phyloP scores from a whole-genome alignment of 30 jellyfish, hydroid and myxozoan genomes.

The Calvadosia cruxmelitensis region DNA sequence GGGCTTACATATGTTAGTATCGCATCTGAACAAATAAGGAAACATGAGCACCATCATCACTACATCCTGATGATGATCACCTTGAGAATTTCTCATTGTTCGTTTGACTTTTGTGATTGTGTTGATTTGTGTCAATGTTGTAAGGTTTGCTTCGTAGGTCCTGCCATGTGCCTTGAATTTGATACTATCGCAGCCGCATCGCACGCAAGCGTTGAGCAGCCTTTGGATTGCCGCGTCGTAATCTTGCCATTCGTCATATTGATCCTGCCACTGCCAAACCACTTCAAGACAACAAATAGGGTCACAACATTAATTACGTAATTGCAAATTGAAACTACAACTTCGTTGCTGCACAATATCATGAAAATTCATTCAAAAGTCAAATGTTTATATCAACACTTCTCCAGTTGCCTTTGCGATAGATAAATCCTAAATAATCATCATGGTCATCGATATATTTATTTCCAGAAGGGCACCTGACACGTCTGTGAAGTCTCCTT shows the following conservation, averaged over 20 bases:
- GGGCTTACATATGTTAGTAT: no score
- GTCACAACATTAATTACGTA: background rate
- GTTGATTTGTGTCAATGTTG: conserved; percentile 40
- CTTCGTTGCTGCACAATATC: background rate
- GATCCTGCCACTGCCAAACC: conserved; percentile 51
- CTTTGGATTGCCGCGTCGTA: conserved; percentile 31
- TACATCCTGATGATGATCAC: no score
- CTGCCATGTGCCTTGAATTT: conserved; percentile 18
- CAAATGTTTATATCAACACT: no score
- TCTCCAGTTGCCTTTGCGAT: no score
- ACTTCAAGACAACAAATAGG: conserved; percentile 7
- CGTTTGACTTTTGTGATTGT: conserved; percentile 19
- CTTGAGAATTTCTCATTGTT: background rate
- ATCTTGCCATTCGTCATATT: conserved; percentile 33
- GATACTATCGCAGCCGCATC: conserved; percentile 25
- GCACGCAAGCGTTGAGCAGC: conserved; percentile 39
- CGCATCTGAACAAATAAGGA: no score
- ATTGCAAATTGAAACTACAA: background rate
- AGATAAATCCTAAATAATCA: no score
- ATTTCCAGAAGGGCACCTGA: no score
- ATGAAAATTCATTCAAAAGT: background rate
- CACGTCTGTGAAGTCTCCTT: no score
- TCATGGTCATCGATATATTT: no score
- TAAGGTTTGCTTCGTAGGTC: conserved; percentile 28
- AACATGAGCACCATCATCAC: no score